Conservation (phyloP, 2,888 invertebrate genomes). For the Teleogryllus oceanicus region DNA sequence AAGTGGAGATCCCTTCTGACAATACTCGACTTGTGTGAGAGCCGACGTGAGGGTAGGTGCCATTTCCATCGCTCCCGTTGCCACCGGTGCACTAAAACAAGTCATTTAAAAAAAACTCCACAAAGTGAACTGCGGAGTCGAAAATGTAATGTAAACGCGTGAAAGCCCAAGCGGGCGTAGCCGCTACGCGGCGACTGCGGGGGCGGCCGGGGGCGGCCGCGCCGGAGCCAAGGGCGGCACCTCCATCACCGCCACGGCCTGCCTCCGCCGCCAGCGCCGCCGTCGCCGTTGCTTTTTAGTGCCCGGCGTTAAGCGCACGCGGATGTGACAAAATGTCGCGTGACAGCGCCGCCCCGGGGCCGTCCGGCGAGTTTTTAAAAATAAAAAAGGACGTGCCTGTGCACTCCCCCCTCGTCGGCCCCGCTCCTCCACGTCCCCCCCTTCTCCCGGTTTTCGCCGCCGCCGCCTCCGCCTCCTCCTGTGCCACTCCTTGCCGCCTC, state of each 20-base stretch:
- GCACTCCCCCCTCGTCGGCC: constrained; percentile 4
- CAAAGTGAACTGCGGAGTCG: no score
- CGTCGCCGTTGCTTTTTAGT: background rate
- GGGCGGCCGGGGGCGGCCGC: background rate
- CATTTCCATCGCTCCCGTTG: no score
- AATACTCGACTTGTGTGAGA: no score
- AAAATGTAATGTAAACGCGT: no score
- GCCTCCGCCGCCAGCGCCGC: background rate
- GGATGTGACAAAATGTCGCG: constrained; percentile 21
- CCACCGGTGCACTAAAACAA: no score
- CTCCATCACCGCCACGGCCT: background rate
- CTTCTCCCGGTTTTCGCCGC: constrained; percentile 30
- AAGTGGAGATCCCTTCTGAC: no score
- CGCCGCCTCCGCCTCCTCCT: constrained; percentile 30
- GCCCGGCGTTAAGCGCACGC: constrained; percentile 1
- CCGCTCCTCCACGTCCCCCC: background rate
- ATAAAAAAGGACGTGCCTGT: constrained; percentile 21
- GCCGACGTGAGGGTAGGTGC: no score
- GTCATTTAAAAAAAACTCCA: no score
- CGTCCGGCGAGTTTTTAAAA: constrained; percentile 21
- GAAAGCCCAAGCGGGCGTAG: no score
- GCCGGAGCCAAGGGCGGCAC: background rate
- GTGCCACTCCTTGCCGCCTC: constrained; percentile 31
- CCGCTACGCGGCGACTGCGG: background rate
- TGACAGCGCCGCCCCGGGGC: constrained; percentile 28